Conservation (phyloP, 1,140 invertebrate species). For the Bombus consobrinus region DNA sequence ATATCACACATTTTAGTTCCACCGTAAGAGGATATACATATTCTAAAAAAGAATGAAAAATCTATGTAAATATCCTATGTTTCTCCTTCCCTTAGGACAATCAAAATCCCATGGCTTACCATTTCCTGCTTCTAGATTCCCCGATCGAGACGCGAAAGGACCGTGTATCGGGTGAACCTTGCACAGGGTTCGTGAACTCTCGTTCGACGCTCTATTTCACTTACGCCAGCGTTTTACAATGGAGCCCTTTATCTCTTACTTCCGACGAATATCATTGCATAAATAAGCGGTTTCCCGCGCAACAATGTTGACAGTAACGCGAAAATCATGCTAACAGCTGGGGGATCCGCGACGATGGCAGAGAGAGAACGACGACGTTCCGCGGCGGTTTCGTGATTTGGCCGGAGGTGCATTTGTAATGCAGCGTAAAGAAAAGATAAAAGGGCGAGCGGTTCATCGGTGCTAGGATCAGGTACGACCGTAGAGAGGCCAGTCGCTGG, state of each 20-base stretch:
- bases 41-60: neutral
- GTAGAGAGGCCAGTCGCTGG: neutral
- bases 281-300: constrained; percentile 51
- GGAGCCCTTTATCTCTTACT: constrained; percentile 39
- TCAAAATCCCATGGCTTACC: neutral
- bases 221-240: constrained; percentile 21
- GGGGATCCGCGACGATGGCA: neutral
- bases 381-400: constrained; percentile 53
- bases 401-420: constrained; percentile 60
- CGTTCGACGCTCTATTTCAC: constrained; percentile 33
- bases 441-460: constrained; percentile 64
- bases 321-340: constrained; percentile 60
- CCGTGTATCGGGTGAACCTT: neutral
- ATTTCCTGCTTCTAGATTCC: neutral
- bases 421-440: constrained; percentile 68
- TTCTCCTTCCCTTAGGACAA: neutral
- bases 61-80: neutral
- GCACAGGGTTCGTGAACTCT: constrained; percentile 17
- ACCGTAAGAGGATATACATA: too few species aligned
- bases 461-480: constrained; percentile 65
- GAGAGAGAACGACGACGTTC: neutral
- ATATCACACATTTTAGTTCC: too few species aligned
- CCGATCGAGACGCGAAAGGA: neutral
- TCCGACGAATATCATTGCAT: constrained; percentile 39
- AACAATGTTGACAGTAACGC: constrained; percentile 58